A percentile compares a stretch with the other conserved stretches of the same genome.
Conservation (phyloP, 1,140 invertebrate species). For the Cheumatopsyche charites region DNA sequence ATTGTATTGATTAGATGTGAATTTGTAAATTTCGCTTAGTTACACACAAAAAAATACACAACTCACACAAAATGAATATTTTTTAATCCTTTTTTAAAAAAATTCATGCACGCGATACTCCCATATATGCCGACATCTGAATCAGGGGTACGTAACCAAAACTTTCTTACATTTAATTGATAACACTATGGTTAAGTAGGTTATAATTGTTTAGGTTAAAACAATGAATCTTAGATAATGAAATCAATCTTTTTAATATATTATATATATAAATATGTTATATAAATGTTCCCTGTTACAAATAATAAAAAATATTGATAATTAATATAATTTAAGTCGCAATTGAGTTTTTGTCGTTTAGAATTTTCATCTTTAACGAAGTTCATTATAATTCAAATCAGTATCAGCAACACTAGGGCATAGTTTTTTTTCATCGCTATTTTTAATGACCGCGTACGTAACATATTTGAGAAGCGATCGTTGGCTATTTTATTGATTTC, state of each 20-base stretch:
- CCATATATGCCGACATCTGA: neutral
- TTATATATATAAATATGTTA: conserved; percentile 65
- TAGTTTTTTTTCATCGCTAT: conserved; percentile 21
- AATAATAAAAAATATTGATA: conserved; percentile 61
- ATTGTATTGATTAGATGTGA: conserved; percentile 13
- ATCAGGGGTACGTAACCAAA: conserved; percentile 6
- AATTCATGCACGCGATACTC: conserved; percentile 17
- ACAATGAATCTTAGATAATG: conserved; percentile 58
- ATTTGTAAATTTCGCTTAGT: neutral
- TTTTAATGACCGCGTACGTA: conserved; percentile 16
- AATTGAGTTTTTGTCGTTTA: conserved; percentile 33
- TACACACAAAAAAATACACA: conserved; percentile 8
- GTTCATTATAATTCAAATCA: conserved; percentile 16
- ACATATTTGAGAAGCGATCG: neutral
- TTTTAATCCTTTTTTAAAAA: no score
- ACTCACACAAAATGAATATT: no score
- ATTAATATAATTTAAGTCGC: conserved; percentile 52
- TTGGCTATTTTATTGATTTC: conserved; percentile 30
- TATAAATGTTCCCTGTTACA: conserved; percentile 66
- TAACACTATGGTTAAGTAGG: conserved; percentile 46
- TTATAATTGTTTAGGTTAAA: conserved; percentile 48
- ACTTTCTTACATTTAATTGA: conserved; percentile 26
- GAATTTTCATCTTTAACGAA: conserved; percentile 25
- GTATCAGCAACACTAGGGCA: conserved; percentile 15
- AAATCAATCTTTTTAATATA: conserved; percentile 60